Evolutionary conservation across 1,140 invertebrate genomes (phyloP).

Genomic region (Oppia nitens): DNA sequence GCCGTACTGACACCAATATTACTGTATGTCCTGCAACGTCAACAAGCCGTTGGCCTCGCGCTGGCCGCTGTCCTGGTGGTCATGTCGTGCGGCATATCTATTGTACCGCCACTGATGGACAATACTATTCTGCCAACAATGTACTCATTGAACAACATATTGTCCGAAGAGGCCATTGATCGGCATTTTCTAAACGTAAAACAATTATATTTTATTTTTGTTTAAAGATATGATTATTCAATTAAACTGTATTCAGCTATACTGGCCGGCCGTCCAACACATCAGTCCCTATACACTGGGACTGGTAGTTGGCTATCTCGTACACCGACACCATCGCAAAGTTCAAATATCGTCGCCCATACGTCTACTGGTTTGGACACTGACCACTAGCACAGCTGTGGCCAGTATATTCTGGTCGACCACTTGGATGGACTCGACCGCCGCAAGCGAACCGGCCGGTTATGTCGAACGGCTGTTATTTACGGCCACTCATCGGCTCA

Average conservation of each 20-base stretch:
- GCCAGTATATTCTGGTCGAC: not conserved
- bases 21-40: not conserved
- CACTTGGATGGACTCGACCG: not conserved
- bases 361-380: not conserved
- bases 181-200: not conserved
- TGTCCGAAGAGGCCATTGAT: not conserved
- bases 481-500: not conserved
- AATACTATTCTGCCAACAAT: not conserved
- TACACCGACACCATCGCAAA: not conserved
- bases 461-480: not conserved
- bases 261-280: not conserved
- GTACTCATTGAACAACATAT: not conserved
- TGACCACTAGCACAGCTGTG: not conserved
- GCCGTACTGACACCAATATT: not conserved
- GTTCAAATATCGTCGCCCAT: not conserved
- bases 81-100: not conserved
- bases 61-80: not conserved
- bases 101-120: not conserved
- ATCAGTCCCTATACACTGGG: not conserved
- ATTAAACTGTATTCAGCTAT: not conserved
- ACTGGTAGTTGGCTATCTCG: not conserved
- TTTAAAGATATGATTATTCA: not conserved
- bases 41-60: not conserved
- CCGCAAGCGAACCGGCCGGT: not conserved
- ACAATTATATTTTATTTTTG: too few species aligned